These are phyloP conservation scores for Seira sanloemensis DNA, from an alignment of 2,888 invertebrate genomes.

Conservation along the genomic window DNA sequence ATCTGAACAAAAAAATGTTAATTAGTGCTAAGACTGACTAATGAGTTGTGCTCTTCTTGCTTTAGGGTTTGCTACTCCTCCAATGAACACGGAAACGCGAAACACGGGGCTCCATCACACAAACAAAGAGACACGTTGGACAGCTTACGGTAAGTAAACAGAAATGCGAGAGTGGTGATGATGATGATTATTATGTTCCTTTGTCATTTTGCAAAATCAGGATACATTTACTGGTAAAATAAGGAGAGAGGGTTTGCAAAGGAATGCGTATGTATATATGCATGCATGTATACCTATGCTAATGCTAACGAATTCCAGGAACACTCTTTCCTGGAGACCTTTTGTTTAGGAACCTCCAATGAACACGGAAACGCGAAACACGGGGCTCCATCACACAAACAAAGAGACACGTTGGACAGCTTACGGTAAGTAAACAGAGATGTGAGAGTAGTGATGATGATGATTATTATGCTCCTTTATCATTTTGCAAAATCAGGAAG, in stretches of 20 bases:
- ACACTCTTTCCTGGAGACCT: too few species aligned
- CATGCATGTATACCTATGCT: too few species aligned
- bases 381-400: slow-evolving; percentile 60
- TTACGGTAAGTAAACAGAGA: slow-evolving; percentile 62
- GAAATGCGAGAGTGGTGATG: too few species aligned
- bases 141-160: slow-evolving; percentile 61
- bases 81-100: slow-evolving; percentile 69
- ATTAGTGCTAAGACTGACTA: not conserved
- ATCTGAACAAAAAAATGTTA: not conserved
- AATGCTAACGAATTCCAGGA: too few species aligned
- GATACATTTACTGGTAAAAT: too few species aligned
- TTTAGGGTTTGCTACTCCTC: slow-evolving; percentile 72
- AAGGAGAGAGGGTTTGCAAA: not conserved
- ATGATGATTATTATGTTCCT: too few species aligned
- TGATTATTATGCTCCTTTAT: too few species aligned
- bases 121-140: slow-evolving; percentile 61
- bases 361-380: slow-evolving; percentile 63
- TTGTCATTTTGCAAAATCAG: not conserved
- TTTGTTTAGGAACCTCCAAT: slow-evolving; percentile 60
- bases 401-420: slow-evolving; percentile 60
- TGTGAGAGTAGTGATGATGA: too few species aligned
- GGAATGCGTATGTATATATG: not conserved
- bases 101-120: slow-evolving; percentile 61
- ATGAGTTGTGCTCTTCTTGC: not conserved
- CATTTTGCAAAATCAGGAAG: not conserved